Evolutionary conservation across 2,113 vertebrate species (phyloP), one percentile per base, ranked within the genome.

Genomic region (Passer domesticus): DNA sequence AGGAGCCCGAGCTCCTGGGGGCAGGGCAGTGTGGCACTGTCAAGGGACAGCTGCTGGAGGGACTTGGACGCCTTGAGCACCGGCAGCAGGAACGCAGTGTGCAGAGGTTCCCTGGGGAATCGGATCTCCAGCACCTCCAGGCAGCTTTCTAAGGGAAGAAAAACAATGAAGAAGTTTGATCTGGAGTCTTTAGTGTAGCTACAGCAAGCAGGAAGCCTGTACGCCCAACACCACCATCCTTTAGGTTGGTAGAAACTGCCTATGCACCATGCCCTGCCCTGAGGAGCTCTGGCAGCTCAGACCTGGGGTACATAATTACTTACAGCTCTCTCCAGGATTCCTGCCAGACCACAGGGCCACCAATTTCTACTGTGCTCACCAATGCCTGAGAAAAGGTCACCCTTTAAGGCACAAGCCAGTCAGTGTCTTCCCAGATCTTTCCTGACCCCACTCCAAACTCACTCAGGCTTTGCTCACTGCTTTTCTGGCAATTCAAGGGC

Each of bases 71-170:
- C 97, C 90, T 96, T 98, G 84, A 99, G 97, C 64, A 98, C 98
- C 2, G 98, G 97, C 58, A 97, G 90, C 58, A 99, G 96, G 70
- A 96, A 83, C 0, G 49, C 33, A 3, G 97, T 93, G 25, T 97
- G 97, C 89, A 98, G 97, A 22, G 97, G 97, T 83, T 98, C 98
- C 39, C 98, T 96, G 41, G 98, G 98, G 95, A 98, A 98, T 90
- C 98, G 97, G 79, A 99, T 96, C 52, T 98, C 97, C 64, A 99
- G 91, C 91, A 98, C 98, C 83, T 98, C 97, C 81, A 99, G 95
- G 78, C 97, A 97, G 86, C 98, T 98, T 70, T 97, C 98, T 98
- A 73, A 37, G 35, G 47, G 56, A 73, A 94, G 19, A 90, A 72
- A 96, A 94, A 67, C 49, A 84, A 3, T 41, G 21, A 9, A 67